Percentiles rank a stretch among this genome's conserved stretches.
These are phyloP conservation scores for Tenodera sinensis DNA, from an alignment of 2,888 invertebrate genomes.

Conservation along the genomic window DNA sequence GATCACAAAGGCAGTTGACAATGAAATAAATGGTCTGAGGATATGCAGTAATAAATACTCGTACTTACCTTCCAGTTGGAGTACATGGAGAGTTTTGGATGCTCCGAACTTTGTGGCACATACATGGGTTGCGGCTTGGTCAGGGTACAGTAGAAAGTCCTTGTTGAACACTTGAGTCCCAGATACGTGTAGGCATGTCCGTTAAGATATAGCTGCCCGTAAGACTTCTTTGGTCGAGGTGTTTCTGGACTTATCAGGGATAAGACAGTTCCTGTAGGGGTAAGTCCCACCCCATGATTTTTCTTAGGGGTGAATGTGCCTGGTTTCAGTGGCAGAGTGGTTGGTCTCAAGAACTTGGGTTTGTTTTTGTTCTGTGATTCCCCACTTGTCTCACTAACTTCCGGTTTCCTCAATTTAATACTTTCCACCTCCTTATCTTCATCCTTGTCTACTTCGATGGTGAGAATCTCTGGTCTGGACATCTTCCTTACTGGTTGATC, in stretches of 20 bases:
- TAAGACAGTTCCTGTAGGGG: conserved; percentile 58
- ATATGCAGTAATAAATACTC: neutral
- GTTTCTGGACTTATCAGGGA: conserved; percentile 88
- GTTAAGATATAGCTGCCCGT: conserved; percentile 83
- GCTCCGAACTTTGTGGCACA: conserved; percentile 66
- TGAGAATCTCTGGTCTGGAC: neutral
- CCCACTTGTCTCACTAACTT: neutral
- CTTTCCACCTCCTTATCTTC: neutral
- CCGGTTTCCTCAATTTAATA: neutral
- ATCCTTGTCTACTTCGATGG: neutral
- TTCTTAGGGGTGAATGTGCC: conserved; percentile 78
- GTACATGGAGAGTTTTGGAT: conserved; percentile 92
- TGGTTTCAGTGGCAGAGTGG: conserved; percentile 77
- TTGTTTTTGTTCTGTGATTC: neutral
- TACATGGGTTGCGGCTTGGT: conserved; percentile 94
- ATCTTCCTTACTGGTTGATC: neutral
- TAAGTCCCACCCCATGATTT: conserved; percentile 78
- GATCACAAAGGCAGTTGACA: neutral
- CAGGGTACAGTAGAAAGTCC: conserved; percentile 88
- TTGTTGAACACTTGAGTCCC: conserved; percentile 85
- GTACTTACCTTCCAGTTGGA: conserved; percentile 86
- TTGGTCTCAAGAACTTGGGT: conserved; percentile 73
- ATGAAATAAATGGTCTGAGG: neutral
- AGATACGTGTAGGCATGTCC: conserved; percentile 90
- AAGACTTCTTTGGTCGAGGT: conserved; percentile 83